Conservation (phyloP, 2,797 vertebrate species). For the Pipistrellus pygmaeus region DNA sequence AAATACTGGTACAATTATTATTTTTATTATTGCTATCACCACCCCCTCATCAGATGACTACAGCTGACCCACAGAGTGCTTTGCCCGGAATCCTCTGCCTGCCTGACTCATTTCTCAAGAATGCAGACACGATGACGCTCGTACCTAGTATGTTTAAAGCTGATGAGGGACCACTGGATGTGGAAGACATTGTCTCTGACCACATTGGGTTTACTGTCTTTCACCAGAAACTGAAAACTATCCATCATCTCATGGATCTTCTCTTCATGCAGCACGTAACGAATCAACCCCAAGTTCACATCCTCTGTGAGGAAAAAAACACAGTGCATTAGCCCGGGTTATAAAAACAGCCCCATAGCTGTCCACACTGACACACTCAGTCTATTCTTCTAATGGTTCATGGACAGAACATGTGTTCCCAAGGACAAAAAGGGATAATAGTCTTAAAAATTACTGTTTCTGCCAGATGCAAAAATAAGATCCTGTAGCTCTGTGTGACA, state of each 20-base stretch:
- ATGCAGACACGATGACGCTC: background rate
- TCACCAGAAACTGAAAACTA: conserved; percentile 97
- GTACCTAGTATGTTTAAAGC: conserved; percentile 94
- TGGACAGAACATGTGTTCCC: background rate
- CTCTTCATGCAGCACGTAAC: conserved; percentile 92
- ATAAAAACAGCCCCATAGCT: background rate
- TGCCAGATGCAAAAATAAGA: conserved; percentile 52
- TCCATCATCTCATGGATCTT: conserved; percentile 92
- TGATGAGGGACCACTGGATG: conserved; percentile 98
- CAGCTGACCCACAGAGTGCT: background rate
- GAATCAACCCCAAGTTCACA: conserved; percentile 95
- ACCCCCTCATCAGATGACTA: background rate
- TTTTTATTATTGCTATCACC: background rate
- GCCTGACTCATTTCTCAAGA: background rate
- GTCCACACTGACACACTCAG: background rate
- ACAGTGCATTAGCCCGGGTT: background rate
- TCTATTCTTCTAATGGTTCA: conserved; percentile 35
- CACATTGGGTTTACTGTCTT: conserved; percentile 95
- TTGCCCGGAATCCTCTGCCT: background rate
- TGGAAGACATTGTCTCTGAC: conserved; percentile 95
- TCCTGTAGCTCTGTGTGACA: background rate
- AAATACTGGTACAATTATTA: background rate
- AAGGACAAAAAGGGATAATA: background rate
- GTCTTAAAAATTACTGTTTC: conserved; percentile 45
- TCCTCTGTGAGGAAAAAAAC: conserved; percentile 89